A percentile compares a stretch with the other conserved stretches of the same genome.
These are phyloP conservation scores for Listronotus bonariensis DNA, from an alignment of 1,140 invertebrate species.

Conservation along the genomic window DNA sequence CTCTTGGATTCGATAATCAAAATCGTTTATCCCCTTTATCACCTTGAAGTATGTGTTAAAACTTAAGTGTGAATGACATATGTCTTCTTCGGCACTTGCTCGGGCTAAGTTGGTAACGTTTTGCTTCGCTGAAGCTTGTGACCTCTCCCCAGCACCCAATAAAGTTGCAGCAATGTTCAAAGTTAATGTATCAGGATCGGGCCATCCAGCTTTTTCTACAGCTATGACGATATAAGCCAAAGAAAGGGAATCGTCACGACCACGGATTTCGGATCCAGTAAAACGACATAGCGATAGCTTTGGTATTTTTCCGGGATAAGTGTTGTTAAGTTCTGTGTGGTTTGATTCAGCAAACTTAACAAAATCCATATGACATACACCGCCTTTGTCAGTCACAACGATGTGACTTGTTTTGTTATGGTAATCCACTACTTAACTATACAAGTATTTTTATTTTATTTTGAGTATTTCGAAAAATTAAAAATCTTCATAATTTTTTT, in stretches of 20 bases:
- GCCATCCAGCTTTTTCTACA: slow-evolving; percentile 95
- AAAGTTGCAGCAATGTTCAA: slow-evolving; percentile 98
- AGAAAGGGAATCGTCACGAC: slow-evolving; percentile 94
- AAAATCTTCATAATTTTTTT: too few relatives aligned
- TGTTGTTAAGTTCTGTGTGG: too few relatives aligned
- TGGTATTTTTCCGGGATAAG: too few relatives aligned
- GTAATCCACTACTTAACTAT: too few relatives aligned
- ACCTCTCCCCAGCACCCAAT: slow-evolving; percentile 83
- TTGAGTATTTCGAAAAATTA: too few relatives aligned
- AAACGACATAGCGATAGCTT: slow-evolving; percentile 85
- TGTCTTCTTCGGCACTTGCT: slow-evolving; percentile 67
- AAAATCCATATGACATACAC: too few relatives aligned
- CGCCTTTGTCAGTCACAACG: too few relatives aligned
- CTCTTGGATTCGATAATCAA: too few relatives aligned
- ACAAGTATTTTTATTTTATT: too few relatives aligned
- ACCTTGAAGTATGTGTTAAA: slow-evolving; percentile 99
- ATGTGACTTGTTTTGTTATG: too few relatives aligned
- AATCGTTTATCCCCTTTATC: too few relatives aligned
- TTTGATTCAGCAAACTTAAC: too few relatives aligned
- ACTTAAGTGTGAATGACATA: slow-evolving; percentile 95
- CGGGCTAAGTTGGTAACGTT: slow-evolving; percentile 84
- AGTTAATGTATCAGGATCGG: slow-evolving; percentile 94
- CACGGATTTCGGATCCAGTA: slow-evolving; percentile 89
- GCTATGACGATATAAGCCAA: slow-evolving; percentile 96
- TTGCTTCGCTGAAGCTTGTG: slow-evolving; percentile 79